phyloP scores from a whole-genome alignment of 2,888 invertebrate genomes.

The Eulithis testata region DNA sequence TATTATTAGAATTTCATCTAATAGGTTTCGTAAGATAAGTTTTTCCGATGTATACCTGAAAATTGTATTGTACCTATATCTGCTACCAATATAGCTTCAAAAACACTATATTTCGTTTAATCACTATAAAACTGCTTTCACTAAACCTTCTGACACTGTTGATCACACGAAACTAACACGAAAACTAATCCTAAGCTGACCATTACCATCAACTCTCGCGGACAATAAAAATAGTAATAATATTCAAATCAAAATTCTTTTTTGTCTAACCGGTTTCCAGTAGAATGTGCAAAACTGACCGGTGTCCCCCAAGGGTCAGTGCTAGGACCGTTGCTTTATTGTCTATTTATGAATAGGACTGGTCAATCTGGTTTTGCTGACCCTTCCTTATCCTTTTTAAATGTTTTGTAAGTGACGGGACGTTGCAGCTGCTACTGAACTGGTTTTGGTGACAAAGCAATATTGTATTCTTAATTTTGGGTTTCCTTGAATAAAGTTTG shows the following conservation, averaged over 20 bases:
- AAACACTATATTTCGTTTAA: neutral
- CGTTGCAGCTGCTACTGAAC: conserved; percentile 70
- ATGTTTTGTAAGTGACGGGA: conserved; percentile 60
- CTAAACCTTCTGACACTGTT: conserved; percentile 48
- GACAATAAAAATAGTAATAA: conserved; percentile 62
- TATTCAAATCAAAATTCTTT: conserved; percentile 63
- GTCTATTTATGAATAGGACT: conserved; percentile 75
- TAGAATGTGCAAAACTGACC: conserved; percentile 69
- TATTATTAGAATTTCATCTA: too few species aligned
- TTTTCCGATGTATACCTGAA: too few species aligned
- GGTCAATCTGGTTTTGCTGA: conserved; percentile 81
- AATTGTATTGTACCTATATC: too few species aligned
- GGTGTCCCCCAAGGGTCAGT: conserved; percentile 78
- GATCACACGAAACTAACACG: conserved; percentile 45
- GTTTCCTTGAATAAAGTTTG: conserved; percentile 30
- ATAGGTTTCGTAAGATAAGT: too few species aligned
- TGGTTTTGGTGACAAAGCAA: conserved; percentile 58
- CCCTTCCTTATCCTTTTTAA: conserved; percentile 76
- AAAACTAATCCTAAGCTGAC: conserved; percentile 71
- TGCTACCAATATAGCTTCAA: neutral
- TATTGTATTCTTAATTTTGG: conserved; percentile 33
- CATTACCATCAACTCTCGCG: conserved; percentile 50
- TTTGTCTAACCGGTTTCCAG: conserved; percentile 69
- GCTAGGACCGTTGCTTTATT: conserved; percentile 64
- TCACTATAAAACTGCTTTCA: conserved; percentile 21